Percentiles rank a stretch among this genome's conserved stretches.
phyloP scores from a whole-genome alignment of 1,140 invertebrate genomes.

The Zaprionus davidi region DNA sequence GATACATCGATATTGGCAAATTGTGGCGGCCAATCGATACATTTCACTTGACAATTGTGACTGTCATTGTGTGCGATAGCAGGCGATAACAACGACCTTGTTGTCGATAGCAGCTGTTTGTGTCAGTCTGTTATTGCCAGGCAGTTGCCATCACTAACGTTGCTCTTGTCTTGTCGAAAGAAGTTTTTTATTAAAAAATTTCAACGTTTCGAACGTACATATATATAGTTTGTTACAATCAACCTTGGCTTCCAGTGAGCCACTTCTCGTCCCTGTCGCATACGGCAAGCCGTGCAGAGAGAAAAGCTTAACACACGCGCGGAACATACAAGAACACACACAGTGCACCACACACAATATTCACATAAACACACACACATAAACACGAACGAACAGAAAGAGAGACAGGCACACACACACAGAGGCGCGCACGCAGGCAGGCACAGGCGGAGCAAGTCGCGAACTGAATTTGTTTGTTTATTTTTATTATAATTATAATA shows the following conservation, averaged over 20 bases:
- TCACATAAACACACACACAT: not conserved
- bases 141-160: slow-evolving; percentile 31
- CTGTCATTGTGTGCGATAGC: slow-evolving; percentile 32
- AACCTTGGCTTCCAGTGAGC: slow-evolving; percentile 17
- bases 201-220: slow-evolving; percentile 5
- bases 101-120: slow-evolving; percentile 40
- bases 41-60: slow-evolving; percentile 11
- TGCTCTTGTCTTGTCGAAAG: slow-evolving; percentile 22
- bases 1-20: not conserved
- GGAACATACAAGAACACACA: slow-evolving; percentile 5
- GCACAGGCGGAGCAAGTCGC: slow-evolving; percentile 2
- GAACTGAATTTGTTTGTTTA: slow-evolving; percentile 10
- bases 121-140: slow-evolving; percentile 33
- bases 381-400: not conserved
- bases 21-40: not conserved
- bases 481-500: slow-evolving; percentile 8
- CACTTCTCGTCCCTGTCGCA: slow-evolving; percentile 18
- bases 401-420: not conserved
- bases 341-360: not conserved
- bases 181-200: slow-evolving; percentile 20
- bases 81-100: slow-evolving; percentile 28
- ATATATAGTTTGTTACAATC: slow-evolving; percentile 2
- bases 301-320: slow-evolving; percentile 15
- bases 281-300: not conserved
- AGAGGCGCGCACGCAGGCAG: not conserved